Base-by-base conservation (phyloP, 1,140 invertebrate genomes). In the Antheraea pernyi region DNA sequence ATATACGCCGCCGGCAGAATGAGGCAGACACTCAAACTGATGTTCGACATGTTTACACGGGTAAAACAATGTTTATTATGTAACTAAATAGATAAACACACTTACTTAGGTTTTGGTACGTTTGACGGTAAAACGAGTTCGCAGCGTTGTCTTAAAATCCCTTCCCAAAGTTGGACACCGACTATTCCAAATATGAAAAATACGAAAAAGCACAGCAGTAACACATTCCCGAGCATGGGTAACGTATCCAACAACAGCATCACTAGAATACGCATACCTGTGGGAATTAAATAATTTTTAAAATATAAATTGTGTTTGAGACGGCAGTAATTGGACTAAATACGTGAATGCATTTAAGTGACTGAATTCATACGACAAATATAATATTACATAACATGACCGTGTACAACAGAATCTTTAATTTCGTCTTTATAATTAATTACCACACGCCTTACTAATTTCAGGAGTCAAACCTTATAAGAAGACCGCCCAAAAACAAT, bases 131-230 rank as follows among this genome's bases (percentile, higher is more conserved):
- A 93, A 66, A 95, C 94, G 69, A 98, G 94, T 84, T 97, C 98
- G 90, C 99, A 99, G 59, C 99, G 94, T 86, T 99, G 98, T 68
- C 98, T 93, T 46, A 99, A 93, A 46, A 99, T 97, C 6, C 99
- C 99, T 82, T 99, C 97, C 99, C 99, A 99, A 11, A 99, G 94
- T 91, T 99, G 99, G 13, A 99, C 99, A 0, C 99, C 99, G 72
- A 99, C 97, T 83, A 99, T 99, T 61, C 99, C 99, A 88, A 99
- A 99, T 87, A 99, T 99, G 95, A 99, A 99, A 95, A 99, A 99
- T 53, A 99, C 99, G 94, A 99, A 99, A 94, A 99, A 99, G 93
- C 99, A 99, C 58, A 99, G 93, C 58, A 99, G 94, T 67, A 99
- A 94, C 37, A 99, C 99, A 92, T 99, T 99, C 64, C 99, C 99